Conservation (phyloP, 2,888 invertebrate species). For the Hermaeophaga mercurialis region DNA sequence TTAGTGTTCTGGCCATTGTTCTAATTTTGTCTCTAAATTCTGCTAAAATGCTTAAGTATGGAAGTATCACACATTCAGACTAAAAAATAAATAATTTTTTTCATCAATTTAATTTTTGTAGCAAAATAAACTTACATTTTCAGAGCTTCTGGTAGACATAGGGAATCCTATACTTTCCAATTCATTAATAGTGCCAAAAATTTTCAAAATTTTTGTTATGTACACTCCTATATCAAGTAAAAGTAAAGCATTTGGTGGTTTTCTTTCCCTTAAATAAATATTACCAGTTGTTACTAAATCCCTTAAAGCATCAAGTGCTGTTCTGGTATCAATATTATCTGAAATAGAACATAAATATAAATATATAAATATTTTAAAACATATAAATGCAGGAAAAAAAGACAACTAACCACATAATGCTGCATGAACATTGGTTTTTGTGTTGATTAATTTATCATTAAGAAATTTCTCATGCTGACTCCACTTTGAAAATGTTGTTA, state of each 20-base stretch:
- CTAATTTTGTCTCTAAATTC: slow-evolving; percentile 84
- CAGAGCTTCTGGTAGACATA: slow-evolving; percentile 36
- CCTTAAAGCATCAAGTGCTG: slow-evolving; percentile 81
- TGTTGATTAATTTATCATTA: slow-evolving; percentile 66
- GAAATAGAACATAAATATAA: slow-evolving; percentile 38
- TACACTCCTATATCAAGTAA: slow-evolving; percentile 81
- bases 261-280: slow-evolving; percentile 75
- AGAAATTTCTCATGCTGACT: slow-evolving; percentile 70
- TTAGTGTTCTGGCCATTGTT: slow-evolving; percentile 66
- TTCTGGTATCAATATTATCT: slow-evolving; percentile 94
- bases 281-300: slow-evolving; percentile 87
- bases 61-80: slow-evolving; percentile 81
- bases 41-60: slow-evolving; percentile 84
- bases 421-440: slow-evolving; percentile 72
- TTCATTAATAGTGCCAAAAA: slow-evolving; percentile 77
- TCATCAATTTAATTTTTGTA: too few relatives aligned
- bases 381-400: not conserved
- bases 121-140: slow-evolving; percentile 46
- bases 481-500: slow-evolving; percentile 77
- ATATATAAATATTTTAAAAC: slow-evolving; percentile 10
- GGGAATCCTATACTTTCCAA: slow-evolving; percentile 75
- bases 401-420: slow-evolving; percentile 82
- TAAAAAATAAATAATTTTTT: slow-evolving; percentile 32
- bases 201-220: slow-evolving; percentile 77
- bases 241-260: slow-evolving; percentile 65